These are phyloP conservation scores for Alces alces DNA, from an alignment of 2,113 vertebrate genomes.

Conservation along the genomic window DNA sequence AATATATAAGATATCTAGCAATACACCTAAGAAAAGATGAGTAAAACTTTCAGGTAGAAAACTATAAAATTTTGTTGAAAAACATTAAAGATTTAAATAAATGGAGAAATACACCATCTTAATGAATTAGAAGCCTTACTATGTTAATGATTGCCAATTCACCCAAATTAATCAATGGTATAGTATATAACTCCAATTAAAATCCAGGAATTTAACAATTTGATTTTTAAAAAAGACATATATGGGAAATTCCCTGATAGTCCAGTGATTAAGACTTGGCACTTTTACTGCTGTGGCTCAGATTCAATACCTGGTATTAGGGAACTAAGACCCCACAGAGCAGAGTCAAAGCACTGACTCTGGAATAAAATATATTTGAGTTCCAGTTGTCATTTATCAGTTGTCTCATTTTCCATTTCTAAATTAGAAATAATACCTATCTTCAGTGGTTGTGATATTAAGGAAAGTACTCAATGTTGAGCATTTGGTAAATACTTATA, in stretches of 20 bases:
- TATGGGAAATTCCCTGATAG: background rate
- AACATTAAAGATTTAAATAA: background rate
- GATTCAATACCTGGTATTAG: background rate
- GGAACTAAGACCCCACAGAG: background rate
- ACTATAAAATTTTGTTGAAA: background rate
- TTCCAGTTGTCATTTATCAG: background rate
- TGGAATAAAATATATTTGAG: background rate
- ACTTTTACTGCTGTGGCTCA: background rate
- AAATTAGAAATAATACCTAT: background rate
- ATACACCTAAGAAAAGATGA: background rate
- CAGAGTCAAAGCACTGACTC: background rate
- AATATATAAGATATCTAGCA: background rate
- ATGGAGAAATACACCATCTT: background rate
- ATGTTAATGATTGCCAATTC: background rate
- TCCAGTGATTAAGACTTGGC: background rate
- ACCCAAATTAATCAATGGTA: background rate
- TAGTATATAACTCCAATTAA: background rate
- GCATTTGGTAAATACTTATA: background rate
- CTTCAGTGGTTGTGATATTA: background rate
- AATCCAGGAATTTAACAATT: background rate
- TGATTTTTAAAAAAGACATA: background rate
- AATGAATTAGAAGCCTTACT: background rate
- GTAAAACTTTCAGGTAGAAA: background rate
- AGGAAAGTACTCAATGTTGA: background rate
- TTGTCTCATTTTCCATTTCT: background rate